Conservation (phyloP, 2,113 vertebrate species). For the Sapayoa aenigma region DNA sequence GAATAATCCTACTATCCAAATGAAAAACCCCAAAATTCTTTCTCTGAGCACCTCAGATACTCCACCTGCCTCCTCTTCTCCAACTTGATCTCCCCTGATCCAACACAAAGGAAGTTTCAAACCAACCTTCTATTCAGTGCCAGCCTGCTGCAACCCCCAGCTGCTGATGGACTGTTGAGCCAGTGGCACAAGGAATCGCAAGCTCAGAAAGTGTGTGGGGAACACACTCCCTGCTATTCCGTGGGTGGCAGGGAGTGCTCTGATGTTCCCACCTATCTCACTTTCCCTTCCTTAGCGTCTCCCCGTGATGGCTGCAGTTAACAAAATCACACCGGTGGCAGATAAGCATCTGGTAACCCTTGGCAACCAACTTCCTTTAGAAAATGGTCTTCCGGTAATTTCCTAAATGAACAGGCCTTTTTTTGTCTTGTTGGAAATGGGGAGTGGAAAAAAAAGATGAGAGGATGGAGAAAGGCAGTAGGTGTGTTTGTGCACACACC, state of each 20-base stretch:
- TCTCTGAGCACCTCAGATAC: background rate
- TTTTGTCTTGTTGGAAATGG: too few species aligned
- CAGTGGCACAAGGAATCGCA: background rate
- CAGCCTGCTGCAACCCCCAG: background rate
- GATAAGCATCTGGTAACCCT: conserved; percentile 54
- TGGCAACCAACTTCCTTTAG: conserved; percentile 60
- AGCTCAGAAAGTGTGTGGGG: background rate
- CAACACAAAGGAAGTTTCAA: background rate
- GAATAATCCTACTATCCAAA: background rate
- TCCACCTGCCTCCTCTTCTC: background rate
- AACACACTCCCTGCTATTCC: background rate
- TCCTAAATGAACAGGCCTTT: conserved; percentile 7
- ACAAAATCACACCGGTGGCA: conserved; percentile 16
- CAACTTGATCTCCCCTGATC: background rate
- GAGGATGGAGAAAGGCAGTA: background rate
- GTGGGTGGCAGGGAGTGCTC: background rate
- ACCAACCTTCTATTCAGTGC: background rate
- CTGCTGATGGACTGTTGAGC: background rate
- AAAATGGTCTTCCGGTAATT: conserved; percentile 66
- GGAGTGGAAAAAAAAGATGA: background rate
- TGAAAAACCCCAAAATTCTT: background rate
- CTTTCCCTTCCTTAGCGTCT: background rate
- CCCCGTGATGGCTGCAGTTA: background rate
- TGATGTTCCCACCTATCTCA: background rate
- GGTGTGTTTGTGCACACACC: background rate